phyloP scores from a whole-genome alignment of 2,113 vertebrate genomes.

The Anser brachyrhynchus region DNA sequence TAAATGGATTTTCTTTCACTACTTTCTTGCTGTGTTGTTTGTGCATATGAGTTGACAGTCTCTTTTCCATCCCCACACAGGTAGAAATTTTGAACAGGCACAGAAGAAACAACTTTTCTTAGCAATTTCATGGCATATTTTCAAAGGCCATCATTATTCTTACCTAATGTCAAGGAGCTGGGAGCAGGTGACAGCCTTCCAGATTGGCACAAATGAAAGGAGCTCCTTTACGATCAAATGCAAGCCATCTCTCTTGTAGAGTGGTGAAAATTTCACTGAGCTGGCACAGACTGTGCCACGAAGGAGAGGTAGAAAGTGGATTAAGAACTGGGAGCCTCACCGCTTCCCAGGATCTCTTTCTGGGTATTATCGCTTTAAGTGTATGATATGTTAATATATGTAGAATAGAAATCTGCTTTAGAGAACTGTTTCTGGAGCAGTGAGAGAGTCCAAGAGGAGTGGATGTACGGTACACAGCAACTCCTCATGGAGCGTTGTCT shows the following conservation, averaged over 20 bases:
- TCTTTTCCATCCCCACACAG: background rate
- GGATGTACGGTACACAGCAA: background rate
- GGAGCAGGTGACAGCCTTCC: background rate
- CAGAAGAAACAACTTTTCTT: conserved; percentile 6
- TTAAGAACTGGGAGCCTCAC: accelerated
- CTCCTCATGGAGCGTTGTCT: background rate
- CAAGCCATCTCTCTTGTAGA: background rate
- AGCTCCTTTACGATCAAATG: background rate
- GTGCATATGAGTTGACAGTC: background rate
- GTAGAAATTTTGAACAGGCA: conserved; percentile 11
- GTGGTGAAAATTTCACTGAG: background rate
- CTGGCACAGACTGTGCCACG: background rate
- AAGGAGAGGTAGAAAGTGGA: background rate
- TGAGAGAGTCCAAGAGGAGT: background rate
- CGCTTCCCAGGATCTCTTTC: background rate
- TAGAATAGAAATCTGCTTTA: background rate
- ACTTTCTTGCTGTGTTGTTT: conserved; percentile 24
- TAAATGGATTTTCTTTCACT: conserved; percentile 17
- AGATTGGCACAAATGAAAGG: background rate
- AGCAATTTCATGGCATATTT: background rate
- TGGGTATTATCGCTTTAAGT: background rate
- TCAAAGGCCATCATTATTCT: background rate
- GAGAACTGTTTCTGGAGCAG: background rate
- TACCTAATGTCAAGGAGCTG: background rate
- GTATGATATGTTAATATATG: background rate